Evolutionary conservation across 2,797 vertebrate species (phyloP).

Genomic region (Coregonus ussuriensis): DNA sequence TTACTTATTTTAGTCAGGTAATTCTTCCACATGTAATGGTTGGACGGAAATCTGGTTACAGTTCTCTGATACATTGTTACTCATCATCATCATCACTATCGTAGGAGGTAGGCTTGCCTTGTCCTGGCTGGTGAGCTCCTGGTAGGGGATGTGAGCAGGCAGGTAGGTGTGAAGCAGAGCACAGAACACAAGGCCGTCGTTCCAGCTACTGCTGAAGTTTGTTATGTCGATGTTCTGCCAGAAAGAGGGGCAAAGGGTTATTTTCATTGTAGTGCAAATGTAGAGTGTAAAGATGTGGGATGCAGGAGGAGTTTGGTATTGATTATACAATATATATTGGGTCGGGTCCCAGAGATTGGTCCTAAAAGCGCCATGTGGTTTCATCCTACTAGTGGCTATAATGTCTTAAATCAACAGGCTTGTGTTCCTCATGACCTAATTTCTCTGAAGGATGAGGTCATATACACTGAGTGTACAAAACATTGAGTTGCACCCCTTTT

Average conservation of each 20-base stretch:
- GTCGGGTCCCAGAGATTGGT: neutral
- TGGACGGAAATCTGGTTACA: neutral
- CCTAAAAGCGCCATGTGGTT: neutral
- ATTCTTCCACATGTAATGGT: no score
- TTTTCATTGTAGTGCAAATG: neutral
- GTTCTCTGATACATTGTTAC: neutral
- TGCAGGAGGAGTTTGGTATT: neutral
- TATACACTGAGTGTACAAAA: no score
- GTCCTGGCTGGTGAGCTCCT: conserved; percentile 91
- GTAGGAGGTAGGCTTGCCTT: conserved; percentile 78
- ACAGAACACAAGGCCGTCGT: conserved; percentile 95
- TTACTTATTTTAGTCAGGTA: no score
- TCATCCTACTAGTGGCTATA: neutral
- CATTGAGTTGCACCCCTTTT: no score
- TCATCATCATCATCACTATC: neutral
- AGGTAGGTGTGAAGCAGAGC: conserved; percentile 95
- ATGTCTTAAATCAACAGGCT: neutral
- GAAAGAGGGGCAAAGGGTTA: neutral
- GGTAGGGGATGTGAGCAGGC: conserved; percentile 95
- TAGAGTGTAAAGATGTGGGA: neutral
- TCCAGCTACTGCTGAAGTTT: conserved; percentile 99
- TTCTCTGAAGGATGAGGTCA: conserved; percentile 3
- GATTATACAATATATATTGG: neutral
- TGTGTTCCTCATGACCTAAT: neutral
- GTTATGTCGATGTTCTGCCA: conserved; percentile 95